Conservation (phyloP, 1,140 invertebrate genomes). For the Penaeus vannamei region DNA sequence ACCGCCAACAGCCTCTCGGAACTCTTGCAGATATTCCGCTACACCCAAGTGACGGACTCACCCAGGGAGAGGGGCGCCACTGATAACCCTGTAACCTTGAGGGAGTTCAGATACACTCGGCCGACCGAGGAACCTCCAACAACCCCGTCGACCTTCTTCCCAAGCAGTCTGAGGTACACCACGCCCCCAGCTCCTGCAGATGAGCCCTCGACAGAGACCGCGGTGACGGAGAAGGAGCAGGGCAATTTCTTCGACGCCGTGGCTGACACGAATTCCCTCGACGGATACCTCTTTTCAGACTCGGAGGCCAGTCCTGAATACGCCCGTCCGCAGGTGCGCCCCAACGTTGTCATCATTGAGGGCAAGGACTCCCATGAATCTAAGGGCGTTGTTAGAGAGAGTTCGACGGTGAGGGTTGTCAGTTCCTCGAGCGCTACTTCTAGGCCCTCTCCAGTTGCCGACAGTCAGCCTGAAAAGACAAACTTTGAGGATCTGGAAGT, state of each 20-base stretch:
- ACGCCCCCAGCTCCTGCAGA: slow-evolving; percentile 21
- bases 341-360: slow-evolving; percentile 30
- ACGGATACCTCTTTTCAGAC: slow-evolving; percentile 67
- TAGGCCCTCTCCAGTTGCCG: not conserved
- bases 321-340: slow-evolving; percentile 28
- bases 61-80: slow-evolving; percentile 39
- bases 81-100: slow-evolving; percentile 43
- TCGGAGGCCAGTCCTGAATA: slow-evolving; percentile 64
- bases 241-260: slow-evolving; percentile 55
- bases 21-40: slow-evolving; percentile 66
- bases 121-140: slow-evolving; percentile 65
- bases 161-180: slow-evolving; percentile 46
- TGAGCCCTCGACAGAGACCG: slow-evolving; percentile 40
- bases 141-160: slow-evolving; percentile 11
- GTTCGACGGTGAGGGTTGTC: slow-evolving; percentile 24
- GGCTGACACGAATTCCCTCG: slow-evolving; percentile 66
- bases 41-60: slow-evolving; percentile 61
- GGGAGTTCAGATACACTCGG: slow-evolving; percentile 65
- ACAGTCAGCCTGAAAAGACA: not conserved
- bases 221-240: slow-evolving; percentile 33
- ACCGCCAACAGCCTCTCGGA: slow-evolving; percentile 66
- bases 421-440: not conserved
- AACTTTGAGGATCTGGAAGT: slow-evolving; percentile 34
- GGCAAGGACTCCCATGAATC: slow-evolving; percentile 3
- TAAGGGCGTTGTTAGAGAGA: slow-evolving; percentile 48